Conservation (phyloP, 2,797 vertebrate genomes). For the Hyperoplus lanceolatus region DNA sequence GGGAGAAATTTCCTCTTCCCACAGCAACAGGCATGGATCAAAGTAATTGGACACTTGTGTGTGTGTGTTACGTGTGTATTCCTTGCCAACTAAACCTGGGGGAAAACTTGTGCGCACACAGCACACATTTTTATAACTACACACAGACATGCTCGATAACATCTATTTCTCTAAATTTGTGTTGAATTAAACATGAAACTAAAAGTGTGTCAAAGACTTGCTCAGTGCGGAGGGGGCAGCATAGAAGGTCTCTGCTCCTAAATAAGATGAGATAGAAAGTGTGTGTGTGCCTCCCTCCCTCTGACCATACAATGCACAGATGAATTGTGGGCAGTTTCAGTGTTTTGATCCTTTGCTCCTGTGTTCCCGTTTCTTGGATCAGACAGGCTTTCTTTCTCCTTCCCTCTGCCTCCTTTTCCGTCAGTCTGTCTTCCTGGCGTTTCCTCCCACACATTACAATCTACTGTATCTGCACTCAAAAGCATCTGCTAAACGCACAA, state of each 20-base stretch:
- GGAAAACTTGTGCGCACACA: slow-evolving; percentile 23
- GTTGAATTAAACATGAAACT: slow-evolving; percentile 74
- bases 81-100: slow-evolving; percentile 11
- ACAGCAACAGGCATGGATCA: slow-evolving; percentile 69
- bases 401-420: slow-evolving; percentile 10
- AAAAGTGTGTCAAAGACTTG: slow-evolving; percentile 72
- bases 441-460: slow-evolving; percentile 41
- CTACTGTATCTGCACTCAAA: slow-evolving; percentile 29
- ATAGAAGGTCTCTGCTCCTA: slow-evolving; percentile 47
- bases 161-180: slow-evolving; percentile 54
- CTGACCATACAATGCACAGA: slow-evolving; percentile 29
- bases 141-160: slow-evolving; percentile 28
- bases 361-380: slow-evolving; percentile 39
- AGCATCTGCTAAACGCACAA: slow-evolving; percentile 15
- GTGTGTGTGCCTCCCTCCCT: slow-evolving; percentile 13
- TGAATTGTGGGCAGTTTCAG: slow-evolving; percentile 58
- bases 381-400: slow-evolving; percentile 28
- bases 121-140: slow-evolving; percentile 21
- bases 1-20: slow-evolving; percentile 52
- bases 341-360: slow-evolving; percentile 50
- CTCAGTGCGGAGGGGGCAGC: slow-evolving; percentile 45
- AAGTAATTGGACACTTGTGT: slow-evolving; percentile 72
- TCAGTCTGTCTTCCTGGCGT: slow-evolving; percentile 22
- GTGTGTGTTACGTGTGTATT: background rate
- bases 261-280: slow-evolving; percentile 48